Percentiles rank a stretch among this genome's conserved stretches.
Evolutionary conservation across 2,113 vertebrate genomes (phyloP).

Genomic region (Oophaga pumilio): DNA sequence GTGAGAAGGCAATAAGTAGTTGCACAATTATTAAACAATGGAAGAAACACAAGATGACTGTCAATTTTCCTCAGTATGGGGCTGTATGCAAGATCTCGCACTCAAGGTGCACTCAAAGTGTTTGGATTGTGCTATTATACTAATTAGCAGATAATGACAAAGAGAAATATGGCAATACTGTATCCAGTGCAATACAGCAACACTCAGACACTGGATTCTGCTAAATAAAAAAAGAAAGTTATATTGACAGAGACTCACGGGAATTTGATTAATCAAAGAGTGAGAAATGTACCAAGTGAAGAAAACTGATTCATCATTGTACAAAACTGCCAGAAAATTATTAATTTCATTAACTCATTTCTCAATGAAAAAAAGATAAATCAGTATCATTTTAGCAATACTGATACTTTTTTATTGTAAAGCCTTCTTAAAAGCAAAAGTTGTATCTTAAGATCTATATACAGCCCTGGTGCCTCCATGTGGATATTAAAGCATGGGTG

Average conservation of each 20-base stretch:
- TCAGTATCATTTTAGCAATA: not conserved
- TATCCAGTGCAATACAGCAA: not conserved
- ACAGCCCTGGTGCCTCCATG: too few species aligned
- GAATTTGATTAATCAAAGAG: not conserved
- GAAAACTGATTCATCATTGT: not conserved
- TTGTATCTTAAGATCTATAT: too few species aligned
- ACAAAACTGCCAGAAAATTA: not conserved
- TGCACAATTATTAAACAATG: too few species aligned
- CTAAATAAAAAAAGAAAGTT: too few species aligned
- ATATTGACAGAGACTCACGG: too few species aligned
- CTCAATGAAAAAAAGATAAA: not conserved
- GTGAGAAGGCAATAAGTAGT: too few species aligned
- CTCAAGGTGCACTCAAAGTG: not conserved
- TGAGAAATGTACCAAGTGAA: not conserved
- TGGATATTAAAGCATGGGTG: too few species aligned
- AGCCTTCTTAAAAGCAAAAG: not conserved
- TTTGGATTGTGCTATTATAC: not conserved
- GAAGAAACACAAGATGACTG: too few species aligned
- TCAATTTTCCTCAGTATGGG: too few species aligned
- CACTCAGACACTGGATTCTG: not conserved
- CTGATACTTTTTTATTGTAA: not conserved
- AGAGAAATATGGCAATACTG: not conserved
- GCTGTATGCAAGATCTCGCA: too few species aligned
- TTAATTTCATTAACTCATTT: not conserved
- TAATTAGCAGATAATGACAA: not conserved